phyloP scores from a whole-genome alignment of 53 echinoderm and acorn worm genomes.

The Paelopatides confundens region DNA sequence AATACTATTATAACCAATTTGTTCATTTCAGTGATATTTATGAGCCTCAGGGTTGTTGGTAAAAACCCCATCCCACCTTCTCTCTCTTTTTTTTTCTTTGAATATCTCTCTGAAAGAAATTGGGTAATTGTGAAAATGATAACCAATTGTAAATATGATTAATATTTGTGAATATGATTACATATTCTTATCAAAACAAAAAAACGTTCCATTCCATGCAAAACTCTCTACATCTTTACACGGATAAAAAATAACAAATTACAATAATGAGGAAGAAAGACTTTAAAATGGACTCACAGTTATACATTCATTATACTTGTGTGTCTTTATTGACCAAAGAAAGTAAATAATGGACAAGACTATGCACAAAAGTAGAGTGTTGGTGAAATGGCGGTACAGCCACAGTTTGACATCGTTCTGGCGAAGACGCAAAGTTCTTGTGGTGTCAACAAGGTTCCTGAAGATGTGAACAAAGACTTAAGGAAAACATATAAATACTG shows the following conservation, averaged over 20 bases:
- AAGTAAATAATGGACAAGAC: conserved; percentile 83
- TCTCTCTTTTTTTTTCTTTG: too few species aligned
- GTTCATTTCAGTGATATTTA: too few species aligned
- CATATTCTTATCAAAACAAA: too few species aligned
- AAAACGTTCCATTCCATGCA: too few species aligned
- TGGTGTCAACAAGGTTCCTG: conserved; percentile 91
- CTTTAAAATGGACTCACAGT: conserved; percentile 56
- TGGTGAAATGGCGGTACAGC: conserved; percentile 95
- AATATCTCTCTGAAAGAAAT: too few species aligned
- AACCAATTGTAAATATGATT: too few species aligned
- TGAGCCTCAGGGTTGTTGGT: too few species aligned
- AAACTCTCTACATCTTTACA: too few species aligned
- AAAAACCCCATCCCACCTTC: too few species aligned
- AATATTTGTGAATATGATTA: too few species aligned
- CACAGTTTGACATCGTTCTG: conserved; percentile 90
- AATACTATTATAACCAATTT: too few species aligned
- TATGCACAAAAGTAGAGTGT: conserved; percentile 87
- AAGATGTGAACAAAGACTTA: conserved; percentile 64
- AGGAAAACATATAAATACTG: conserved; percentile 24
- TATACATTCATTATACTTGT: conserved; percentile 71
- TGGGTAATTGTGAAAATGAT: too few species aligned
- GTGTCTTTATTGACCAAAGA: conserved; percentile 82
- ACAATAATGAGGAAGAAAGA: background rate
- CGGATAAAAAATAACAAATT: background rate
- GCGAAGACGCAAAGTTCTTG: conserved; percentile 80